These are phyloP conservation scores for Danio aesculapii DNA, from an alignment of 2,797 vertebrate species.

Conservation along the genomic window DNA sequence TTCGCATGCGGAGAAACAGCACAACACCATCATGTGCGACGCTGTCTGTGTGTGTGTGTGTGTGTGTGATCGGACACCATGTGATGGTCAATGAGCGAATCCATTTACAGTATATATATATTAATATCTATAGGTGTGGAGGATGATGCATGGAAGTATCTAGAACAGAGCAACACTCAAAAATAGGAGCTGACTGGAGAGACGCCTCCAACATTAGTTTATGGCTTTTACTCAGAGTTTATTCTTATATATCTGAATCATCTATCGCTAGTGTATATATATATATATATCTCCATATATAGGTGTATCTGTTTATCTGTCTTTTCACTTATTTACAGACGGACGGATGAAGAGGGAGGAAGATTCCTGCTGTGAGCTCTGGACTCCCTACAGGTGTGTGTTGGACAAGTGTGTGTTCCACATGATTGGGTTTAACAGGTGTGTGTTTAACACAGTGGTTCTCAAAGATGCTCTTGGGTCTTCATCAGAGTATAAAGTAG, in stretches of 20 bases:
- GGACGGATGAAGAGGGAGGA: conserved; percentile 66
- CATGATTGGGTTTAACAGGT: no score
- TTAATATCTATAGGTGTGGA: conserved; percentile 72
- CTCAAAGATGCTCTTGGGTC: no score
- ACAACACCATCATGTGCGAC: conserved; percentile 4
- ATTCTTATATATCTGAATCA: conserved; percentile 58
- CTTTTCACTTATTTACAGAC: conserved; percentile 81
- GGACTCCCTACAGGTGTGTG: conserved; percentile 27
- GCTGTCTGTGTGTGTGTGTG: no score
- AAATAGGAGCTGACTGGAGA: conserved; percentile 77
- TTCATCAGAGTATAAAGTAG: no score
- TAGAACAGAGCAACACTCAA: conserved; percentile 74
- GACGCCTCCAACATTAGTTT: conserved; percentile 82
- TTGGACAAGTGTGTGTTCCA: no score
- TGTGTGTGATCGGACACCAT: conserved; percentile 29
- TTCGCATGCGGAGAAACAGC: conserved; percentile 62
- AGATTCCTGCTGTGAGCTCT: conserved; percentile 64
- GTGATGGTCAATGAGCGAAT: conserved; percentile 64
- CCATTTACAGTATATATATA: conserved; percentile 38
- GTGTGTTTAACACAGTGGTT: no score
- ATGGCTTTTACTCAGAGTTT: conserved; percentile 85
- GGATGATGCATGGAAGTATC: conserved; percentile 65
- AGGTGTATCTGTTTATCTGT: conserved; percentile 51
- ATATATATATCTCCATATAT: conserved; percentile 68
- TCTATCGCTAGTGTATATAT: conserved; percentile 63